Evolutionary conservation across 2,797 vertebrate genomes (phyloP).

Genomic region (Sebastes iracundus): DNA sequence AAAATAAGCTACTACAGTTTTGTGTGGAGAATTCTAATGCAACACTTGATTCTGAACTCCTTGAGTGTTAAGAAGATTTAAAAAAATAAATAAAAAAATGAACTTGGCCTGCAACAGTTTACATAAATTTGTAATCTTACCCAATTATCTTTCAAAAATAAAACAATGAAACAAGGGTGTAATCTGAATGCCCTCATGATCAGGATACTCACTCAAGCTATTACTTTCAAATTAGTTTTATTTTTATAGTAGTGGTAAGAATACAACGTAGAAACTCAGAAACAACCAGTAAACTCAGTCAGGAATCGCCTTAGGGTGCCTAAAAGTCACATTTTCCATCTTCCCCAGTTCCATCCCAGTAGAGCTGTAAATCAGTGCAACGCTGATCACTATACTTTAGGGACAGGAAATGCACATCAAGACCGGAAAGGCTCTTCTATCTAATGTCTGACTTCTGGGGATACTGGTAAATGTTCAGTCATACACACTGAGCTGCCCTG

Average conservation of each 20-base stretch:
- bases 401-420: slow-evolving; percentile 29
- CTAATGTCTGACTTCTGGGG: slow-evolving; percentile 50
- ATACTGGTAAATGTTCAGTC: slow-evolving; percentile 42
- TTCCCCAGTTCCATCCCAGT: slow-evolving; percentile 32
- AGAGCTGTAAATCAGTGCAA: slow-evolving; percentile 43
- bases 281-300: slow-evolving; percentile 4
- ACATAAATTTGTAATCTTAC: neutral
- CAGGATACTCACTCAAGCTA: neutral
- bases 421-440: slow-evolving; percentile 35
- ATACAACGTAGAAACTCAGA: slow-evolving; percentile 14
- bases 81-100: neutral
- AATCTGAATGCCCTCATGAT: neutral
- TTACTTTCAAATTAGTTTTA: neutral
- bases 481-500: slow-evolving; percentile 42
- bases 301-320: slow-evolving; percentile 31
- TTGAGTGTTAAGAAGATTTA: neutral
- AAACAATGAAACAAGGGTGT: neutral
- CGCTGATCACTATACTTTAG: slow-evolving; percentile 28
- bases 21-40: neutral
- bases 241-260: neutral
- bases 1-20: neutral
- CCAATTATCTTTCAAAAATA: neutral
- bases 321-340: slow-evolving; percentile 41
- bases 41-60: neutral
- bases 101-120: neutral